Conservation (phyloP, 2,113 vertebrate species). For the Onychostruthus taczanowskii region DNA sequence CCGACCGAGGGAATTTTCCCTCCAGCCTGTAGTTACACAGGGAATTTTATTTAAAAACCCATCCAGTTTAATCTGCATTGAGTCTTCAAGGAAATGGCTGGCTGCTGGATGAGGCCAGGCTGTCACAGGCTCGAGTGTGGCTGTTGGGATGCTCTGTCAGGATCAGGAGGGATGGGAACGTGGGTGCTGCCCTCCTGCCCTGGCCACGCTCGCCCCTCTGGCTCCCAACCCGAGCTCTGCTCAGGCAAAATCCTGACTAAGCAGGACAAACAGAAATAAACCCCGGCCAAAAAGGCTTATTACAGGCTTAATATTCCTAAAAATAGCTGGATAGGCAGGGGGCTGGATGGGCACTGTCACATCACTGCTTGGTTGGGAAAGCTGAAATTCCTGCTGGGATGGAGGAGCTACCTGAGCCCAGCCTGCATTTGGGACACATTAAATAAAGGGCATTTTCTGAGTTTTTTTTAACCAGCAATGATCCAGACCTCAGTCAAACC, state of each 20-base stretch:
- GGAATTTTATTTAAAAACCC: neutral
- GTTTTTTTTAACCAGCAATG: neutral
- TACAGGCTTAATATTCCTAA: neutral
- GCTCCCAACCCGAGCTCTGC: neutral
- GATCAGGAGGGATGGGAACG: neutral
- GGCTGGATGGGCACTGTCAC: rapidly evolving
- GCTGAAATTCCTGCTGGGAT: neutral
- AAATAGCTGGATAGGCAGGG: neutral
- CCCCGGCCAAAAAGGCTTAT: neutral
- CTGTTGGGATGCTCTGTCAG: neutral
- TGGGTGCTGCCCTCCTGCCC: neutral
- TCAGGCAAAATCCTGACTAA: neutral
- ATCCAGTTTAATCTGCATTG: neutral
- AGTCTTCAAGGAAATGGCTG: neutral
- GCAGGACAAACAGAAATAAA: neutral
- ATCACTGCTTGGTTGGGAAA: neutral
- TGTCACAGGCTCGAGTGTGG: neutral
- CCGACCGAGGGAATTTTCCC: neutral
- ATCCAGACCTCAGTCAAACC: neutral
- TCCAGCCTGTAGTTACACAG: neutral
- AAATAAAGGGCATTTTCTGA: neutral
- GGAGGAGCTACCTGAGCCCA: neutral
- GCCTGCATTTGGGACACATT: neutral
- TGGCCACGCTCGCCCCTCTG: neutral
- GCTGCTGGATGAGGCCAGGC: neutral